These are phyloP conservation scores for Eupithecia abbreviata DNA, from an alignment of 2,888 invertebrate genomes.

Conservation along the genomic window DNA sequence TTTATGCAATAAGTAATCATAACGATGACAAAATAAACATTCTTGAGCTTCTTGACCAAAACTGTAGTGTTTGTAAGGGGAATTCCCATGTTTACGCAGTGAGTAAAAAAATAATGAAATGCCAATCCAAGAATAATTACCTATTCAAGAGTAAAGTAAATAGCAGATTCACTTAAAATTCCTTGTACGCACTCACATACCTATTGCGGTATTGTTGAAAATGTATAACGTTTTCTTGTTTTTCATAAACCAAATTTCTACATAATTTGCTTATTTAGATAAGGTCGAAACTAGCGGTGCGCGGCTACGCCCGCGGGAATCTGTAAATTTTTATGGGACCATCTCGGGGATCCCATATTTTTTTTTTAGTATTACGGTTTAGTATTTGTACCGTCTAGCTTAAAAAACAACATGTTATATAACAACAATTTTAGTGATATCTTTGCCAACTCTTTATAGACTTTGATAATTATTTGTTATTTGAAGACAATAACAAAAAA, in stretches of 20 bases:
- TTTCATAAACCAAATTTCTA: not conserved
- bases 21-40: slow-evolving; percentile 6
- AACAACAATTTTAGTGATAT: no score
- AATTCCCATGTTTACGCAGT: slow-evolving; percentile 46
- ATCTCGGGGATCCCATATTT: no score
- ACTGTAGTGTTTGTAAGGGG: slow-evolving; percentile 47
- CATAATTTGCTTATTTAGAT: not conserved
- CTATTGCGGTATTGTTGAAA: not conserved
- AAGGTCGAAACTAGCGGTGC: not conserved
- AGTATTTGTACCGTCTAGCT: no score
- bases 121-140: slow-evolving; percentile 30
- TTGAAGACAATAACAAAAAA: no score
- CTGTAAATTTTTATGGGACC: no score
- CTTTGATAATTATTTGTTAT: no score
- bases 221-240: not conserved
- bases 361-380: no score
- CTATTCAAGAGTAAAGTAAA: slow-evolving; percentile 26
- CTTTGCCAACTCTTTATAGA: no score
- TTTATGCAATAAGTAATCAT: not conserved
- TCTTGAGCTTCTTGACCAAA: slow-evolving; percentile 10
- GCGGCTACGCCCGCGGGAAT: not conserved
- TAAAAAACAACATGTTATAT: no score
- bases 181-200: slow-evolving; percentile 1
- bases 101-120: slow-evolving; percentile 41
- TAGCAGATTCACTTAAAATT: slow-evolving; percentile 21